Evolutionary conservation across 2,888 invertebrate genomes (phyloP).

Genomic region (Drosophila formosana): DNA sequence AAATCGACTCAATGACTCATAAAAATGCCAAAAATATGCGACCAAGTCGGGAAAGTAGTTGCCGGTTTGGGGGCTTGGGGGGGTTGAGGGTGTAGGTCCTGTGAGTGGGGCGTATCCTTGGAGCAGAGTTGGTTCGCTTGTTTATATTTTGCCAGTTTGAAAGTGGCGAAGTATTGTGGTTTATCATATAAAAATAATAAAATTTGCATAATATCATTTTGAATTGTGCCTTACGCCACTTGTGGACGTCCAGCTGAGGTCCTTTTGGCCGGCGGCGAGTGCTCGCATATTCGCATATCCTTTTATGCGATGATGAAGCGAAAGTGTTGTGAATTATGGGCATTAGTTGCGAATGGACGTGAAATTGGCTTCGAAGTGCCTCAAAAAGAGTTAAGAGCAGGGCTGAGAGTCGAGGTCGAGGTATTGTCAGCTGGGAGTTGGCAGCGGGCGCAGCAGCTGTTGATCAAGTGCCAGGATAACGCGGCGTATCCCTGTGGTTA

Average conservation of each 20-base stretch:
- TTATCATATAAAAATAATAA: slow-evolving; percentile 80
- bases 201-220: slow-evolving; percentile 82
- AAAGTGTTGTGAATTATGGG: slow-evolving; percentile 79
- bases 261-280: slow-evolving; percentile 47
- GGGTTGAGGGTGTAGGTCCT: slow-evolving; percentile 37
- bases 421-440: slow-evolving; percentile 63
- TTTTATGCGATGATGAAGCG: slow-evolving; percentile 69
- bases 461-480: slow-evolving; percentile 77
- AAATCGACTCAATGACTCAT: slow-evolving; percentile 81
- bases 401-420: slow-evolving; percentile 28
- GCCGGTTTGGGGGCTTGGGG: slow-evolving; percentile 1
- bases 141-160: slow-evolving; percentile 51
- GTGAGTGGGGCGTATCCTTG: slow-evolving; percentile 26
- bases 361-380: slow-evolving; percentile 36
- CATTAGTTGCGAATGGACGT: slow-evolving; percentile 54
- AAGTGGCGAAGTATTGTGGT: slow-evolving; percentile 73
- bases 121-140: slow-evolving; percentile 39
- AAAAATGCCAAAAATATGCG: slow-evolving; percentile 79
- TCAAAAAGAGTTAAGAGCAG: not conserved
- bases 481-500: slow-evolving; percentile 46
- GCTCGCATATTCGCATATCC: slow-evolving; percentile 45
- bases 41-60: slow-evolving; percentile 46
- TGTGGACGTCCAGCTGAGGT: slow-evolving; percentile 52
- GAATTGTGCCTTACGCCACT: slow-evolving; percentile 62
- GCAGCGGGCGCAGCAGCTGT: slow-evolving; percentile 57